Base-by-base conservation (phyloP, 2,888 invertebrate species). In the Pandemis heparana region DNA sequence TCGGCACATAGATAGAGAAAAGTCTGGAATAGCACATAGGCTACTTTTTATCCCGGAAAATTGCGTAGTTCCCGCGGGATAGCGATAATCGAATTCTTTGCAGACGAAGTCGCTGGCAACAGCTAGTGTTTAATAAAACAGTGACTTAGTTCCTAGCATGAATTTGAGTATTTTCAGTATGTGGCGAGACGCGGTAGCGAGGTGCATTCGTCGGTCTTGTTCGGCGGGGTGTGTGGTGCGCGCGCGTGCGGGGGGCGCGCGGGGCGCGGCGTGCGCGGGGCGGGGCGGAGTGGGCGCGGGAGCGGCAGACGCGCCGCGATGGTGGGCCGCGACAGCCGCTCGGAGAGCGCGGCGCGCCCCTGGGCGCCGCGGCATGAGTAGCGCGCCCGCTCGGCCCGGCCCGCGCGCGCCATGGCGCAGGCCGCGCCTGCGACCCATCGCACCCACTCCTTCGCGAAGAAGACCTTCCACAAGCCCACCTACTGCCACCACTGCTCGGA, bases 401-500 rank as follows among this genome's bases (percentile, higher is more conserved):
- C 92, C 90, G 90, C 87, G 93, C 93, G 92, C 92, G 92, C 92
- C 92, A 93, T 92, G 94, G 94, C 94, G 94, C 94, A 93, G 94
- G 94, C 94, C 94, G 93, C 92, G 94, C 95, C 94, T 94, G 95
- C 95, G 95, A 95, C 95, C 90, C 95, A 95, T 93, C 94, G 94
- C 94, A 95, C 95, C 92, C 99, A 99, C 96, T 98, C 97, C 96
- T 99, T 99, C 97, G 97, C 97, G 95, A 99, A 99, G 97, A 99
- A 99, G 96, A 99, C 99, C 95, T 99, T 99, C 96, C 99, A 99
- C 96, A 99, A 99, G 96, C 99, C 99, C 94, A 99, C 99, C 89
- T 99, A 99, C 96, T 99, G 99, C 96, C 99, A 99, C 96, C 99
- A 99, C 96, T 99, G 99, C 96, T 98, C 99, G 94, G 99, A 99